These are phyloP conservation scores for Meloidogyne hapla DNA, from an alignment of 1,140 invertebrate species.

Conservation along the genomic window DNA sequence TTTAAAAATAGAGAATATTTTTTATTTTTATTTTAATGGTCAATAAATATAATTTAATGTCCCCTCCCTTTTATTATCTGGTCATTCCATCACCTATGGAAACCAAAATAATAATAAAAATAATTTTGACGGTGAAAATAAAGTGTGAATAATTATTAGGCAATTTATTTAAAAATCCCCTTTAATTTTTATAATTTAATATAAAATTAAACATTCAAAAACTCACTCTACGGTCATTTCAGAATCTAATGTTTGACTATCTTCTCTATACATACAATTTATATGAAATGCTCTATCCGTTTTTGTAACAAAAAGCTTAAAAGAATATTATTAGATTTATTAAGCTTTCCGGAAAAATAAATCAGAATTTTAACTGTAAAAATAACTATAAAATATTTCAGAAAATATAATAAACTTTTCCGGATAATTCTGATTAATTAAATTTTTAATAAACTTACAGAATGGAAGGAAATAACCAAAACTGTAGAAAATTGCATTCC, in stretches of 20 bases:
- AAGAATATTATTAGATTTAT: not conserved
- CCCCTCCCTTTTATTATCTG: not conserved
- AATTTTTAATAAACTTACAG: conserved; percentile 45
- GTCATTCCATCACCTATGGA: not conserved
- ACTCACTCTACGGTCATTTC: conserved; percentile 58
- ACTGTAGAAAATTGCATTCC: conserved; percentile 64
- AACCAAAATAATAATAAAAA: not conserved
- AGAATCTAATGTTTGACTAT: conserved; percentile 46
- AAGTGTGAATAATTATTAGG: not conserved
- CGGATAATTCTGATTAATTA: not conserved
- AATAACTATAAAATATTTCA: not conserved
- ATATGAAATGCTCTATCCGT: conserved; percentile 63
- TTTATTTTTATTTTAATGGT: not conserved
- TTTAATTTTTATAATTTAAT: not conserved
- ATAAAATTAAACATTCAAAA: no score
- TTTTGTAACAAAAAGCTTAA: conserved; percentile 62
- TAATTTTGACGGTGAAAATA: not conserved
- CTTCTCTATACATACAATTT: conserved; percentile 62
- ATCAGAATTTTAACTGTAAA: not conserved
- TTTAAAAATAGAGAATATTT: not conserved
- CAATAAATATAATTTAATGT: not conserved
- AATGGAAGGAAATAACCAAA: conserved; percentile 61
- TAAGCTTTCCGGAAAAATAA: not conserved
- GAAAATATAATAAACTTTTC: not conserved
- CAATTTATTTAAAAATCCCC: not conserved